Percentiles rank a stretch among this genome's conserved stretches.
Conservation (phyloP, 2,797 vertebrate species). For the Lates japonicus region DNA sequence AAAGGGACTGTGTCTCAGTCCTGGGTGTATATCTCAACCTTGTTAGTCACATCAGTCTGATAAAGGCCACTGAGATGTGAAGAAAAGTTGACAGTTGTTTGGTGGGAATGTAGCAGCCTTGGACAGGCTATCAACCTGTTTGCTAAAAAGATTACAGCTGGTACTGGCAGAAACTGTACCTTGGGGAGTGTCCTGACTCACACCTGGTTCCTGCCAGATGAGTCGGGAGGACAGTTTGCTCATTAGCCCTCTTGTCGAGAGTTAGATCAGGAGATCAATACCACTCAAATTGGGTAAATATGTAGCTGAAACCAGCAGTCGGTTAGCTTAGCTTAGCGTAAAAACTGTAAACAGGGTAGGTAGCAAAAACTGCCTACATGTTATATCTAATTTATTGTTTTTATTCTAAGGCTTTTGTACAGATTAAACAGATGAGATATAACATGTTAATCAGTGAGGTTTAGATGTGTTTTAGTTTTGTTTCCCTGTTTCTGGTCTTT, state of each 20-base stretch:
- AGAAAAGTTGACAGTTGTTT: constrained; percentile 15
- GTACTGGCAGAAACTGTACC: constrained; percentile 4
- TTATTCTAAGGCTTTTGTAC: background rate
- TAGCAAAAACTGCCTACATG: no score
- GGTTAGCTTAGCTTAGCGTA: background rate
- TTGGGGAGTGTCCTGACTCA: constrained; percentile 17
- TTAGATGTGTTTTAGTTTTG: no score
- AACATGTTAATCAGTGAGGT: no score
- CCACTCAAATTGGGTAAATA: background rate
- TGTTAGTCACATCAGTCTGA: background rate
- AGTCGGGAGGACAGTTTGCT: background rate
- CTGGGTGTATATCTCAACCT: background rate
- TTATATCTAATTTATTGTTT: background rate
- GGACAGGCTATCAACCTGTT: constrained; percentile 21
- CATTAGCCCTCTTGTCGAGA: background rate
- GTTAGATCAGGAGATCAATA: background rate
- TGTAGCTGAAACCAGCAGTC: background rate
- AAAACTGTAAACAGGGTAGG: no score
- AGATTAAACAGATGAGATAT: no score
- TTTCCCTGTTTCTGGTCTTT: no score
- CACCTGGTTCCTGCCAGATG: constrained; percentile 24
- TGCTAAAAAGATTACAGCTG: constrained; percentile 24
- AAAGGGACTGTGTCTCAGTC: background rate
- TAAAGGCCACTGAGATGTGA: constrained; percentile 2
- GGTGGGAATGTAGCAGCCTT: constrained; percentile 30